phyloP scores from a whole-genome alignment of 2,113 vertebrate genomes.

The Apodemus sylvaticus region DNA sequence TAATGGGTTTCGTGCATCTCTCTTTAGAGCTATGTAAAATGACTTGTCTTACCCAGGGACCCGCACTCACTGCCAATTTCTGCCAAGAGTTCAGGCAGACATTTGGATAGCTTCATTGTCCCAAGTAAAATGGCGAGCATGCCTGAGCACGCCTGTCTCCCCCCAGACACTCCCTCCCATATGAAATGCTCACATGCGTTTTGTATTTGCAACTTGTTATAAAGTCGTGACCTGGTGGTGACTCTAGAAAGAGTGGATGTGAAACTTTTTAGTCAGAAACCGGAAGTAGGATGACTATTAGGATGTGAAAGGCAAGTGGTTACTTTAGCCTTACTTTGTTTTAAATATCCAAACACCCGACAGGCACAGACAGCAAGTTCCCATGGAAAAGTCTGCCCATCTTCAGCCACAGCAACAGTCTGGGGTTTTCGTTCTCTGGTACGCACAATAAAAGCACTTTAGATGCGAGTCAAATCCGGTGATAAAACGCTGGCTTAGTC shows the following conservation, averaged over 20 bases:
- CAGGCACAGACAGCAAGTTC: background rate
- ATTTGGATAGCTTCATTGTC: background rate
- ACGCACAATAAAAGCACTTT: background rate
- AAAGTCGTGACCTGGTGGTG: too few species aligned
- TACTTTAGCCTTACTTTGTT: background rate
- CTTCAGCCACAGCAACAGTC: background rate
- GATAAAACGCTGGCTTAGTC: conserved; percentile 1
- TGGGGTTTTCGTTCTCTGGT: background rate
- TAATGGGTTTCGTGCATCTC: background rate
- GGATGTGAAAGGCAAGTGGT: background rate
- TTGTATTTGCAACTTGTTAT: too few species aligned
- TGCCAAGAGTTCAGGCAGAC: accelerated
- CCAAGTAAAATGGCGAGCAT: background rate
- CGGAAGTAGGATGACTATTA: background rate
- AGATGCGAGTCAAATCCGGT: background rate
- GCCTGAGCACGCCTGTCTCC: background rate
- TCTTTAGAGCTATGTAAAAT: background rate
- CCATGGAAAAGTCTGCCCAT: background rate
- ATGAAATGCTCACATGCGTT: background rate
- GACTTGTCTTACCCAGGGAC: background rate
- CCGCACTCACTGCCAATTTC: background rate
- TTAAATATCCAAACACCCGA: background rate
- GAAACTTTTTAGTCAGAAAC: background rate
- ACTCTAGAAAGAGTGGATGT: background rate
- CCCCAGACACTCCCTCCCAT: background rate